These are phyloP conservation scores for Rhombomys opimus DNA, from an alignment of 2,113 vertebrate species.

Conservation along the genomic window DNA sequence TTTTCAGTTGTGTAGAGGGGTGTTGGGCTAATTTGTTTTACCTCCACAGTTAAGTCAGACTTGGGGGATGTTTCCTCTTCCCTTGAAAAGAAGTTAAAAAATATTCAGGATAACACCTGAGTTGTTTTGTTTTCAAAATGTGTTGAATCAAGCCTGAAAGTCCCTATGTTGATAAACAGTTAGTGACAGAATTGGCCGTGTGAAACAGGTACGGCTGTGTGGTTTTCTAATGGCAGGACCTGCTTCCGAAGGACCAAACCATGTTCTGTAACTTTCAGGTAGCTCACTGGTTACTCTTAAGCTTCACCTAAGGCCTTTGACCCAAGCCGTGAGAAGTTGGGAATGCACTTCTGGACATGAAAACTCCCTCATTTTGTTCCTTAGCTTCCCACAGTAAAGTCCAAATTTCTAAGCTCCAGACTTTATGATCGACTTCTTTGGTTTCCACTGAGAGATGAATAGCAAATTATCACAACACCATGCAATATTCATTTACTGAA, in stretches of 20 bases:
- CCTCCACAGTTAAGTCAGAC: background rate
- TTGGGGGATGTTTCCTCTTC: background rate
- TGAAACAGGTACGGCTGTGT: background rate
- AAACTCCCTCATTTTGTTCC: background rate
- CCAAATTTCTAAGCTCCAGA: slow-evolving; percentile 5
- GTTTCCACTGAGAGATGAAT: slow-evolving; percentile 24
- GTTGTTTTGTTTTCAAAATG: slow-evolving; percentile 13
- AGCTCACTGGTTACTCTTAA: background rate
- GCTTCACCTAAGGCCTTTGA: background rate
- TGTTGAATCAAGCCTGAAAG: background rate
- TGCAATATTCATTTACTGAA: background rate
- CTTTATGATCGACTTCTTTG: background rate
- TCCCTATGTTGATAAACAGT: background rate
- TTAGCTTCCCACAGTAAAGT: background rate
- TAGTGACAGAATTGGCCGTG: background rate
- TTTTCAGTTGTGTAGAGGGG: background rate
- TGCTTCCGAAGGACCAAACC: background rate
- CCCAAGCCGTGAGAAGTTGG: background rate
- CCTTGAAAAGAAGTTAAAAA: background rate
- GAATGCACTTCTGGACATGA: background rate
- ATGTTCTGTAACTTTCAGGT: background rate
- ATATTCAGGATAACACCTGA: background rate
- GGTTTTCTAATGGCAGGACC: background rate
- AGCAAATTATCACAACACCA: slow-evolving; percentile 10
- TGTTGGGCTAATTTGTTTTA: background rate